phyloP scores from a whole-genome alignment of 1,140 invertebrate genomes.

The Globodera rostochiensis region DNA sequence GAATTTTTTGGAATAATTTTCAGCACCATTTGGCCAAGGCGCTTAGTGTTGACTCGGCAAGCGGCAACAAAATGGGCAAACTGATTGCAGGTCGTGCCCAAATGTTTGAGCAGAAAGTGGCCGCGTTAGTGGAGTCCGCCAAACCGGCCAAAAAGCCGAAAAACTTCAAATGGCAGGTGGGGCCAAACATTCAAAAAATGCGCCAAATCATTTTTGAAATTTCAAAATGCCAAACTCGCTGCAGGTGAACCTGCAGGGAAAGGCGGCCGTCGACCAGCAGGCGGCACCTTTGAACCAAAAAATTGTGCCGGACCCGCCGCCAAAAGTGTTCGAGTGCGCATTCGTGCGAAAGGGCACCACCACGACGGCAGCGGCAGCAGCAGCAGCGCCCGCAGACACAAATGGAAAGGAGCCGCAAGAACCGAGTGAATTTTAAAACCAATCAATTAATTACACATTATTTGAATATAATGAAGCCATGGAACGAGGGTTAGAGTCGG shows the following conservation, averaged over 20 bases:
- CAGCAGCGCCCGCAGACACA: background rate
- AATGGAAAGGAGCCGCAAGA: constrained; percentile 30
- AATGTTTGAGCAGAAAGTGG: constrained; percentile 48
- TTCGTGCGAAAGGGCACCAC: constrained; percentile 9
- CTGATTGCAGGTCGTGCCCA: constrained; percentile 46
- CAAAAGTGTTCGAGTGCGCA: constrained; percentile 35
- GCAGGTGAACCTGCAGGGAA: constrained; percentile 17
- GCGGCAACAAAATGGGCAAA: constrained; percentile 37
- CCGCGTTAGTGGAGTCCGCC: constrained; percentile 25
- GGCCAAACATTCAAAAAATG: background rate
- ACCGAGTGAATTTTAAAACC: background rate
- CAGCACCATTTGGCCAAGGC: constrained; percentile 19
- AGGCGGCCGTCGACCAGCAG: constrained; percentile 12
- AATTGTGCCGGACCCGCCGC: constrained; percentile 25
- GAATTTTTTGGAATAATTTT: background rate
- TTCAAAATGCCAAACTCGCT: constrained; percentile 6
- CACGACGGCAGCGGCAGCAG: background rate
- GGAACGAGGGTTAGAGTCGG: too few species aligned
- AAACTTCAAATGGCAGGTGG: constrained; percentile 51
- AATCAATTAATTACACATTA: too few species aligned
- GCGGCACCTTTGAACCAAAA: constrained; percentile 16
- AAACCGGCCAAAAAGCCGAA: constrained; percentile 46
- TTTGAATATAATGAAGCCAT: background rate
- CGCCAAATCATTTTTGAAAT: background rate
- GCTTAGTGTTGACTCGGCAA: constrained; percentile 21